Percentiles rank a stretch among this genome's conserved stretches.
Evolutionary conservation across 2,888 invertebrate genomes (phyloP).

Genomic region (Drosophila nr. perissopoda): DNA sequence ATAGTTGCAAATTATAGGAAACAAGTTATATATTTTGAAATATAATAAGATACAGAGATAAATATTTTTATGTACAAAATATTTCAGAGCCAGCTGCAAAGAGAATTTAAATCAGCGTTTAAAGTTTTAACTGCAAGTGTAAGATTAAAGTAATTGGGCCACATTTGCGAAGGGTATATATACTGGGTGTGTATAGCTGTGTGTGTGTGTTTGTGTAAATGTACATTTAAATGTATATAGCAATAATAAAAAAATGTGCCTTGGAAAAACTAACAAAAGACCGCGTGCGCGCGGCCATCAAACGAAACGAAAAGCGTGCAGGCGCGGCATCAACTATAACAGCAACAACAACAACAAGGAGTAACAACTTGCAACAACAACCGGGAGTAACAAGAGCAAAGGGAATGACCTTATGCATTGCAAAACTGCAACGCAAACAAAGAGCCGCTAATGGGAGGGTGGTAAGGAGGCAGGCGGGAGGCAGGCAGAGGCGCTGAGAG

Average conservation of each 20-base stretch:
- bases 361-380: constrained; percentile 17
- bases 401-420: constrained; percentile 63
- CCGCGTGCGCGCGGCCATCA: constrained; percentile 75
- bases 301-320: constrained; percentile 79
- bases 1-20: too few species aligned
- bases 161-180: constrained; percentile 26
- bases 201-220: background rate
- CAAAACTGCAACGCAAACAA: constrained; percentile 73
- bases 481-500: constrained; percentile 17
- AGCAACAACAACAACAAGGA: constrained; percentile 34
- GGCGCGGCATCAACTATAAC: constrained; percentile 50
- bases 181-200: background rate
- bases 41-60: background rate
- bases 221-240: constrained; percentile 7
- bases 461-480: background rate
- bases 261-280: constrained; percentile 78
- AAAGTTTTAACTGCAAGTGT: constrained; percentile 19
- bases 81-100: background rate
- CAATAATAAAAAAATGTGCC: constrained; percentile 62
- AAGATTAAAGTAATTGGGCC: constrained; percentile 46
- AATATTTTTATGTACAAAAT: background rate
- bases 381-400: constrained; percentile 48
- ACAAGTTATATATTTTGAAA: background rate
- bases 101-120: constrained; percentile 1
- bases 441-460: constrained; percentile 70